Base-by-base conservation (phyloP, 2,797 vertebrate genomes). In the Anomalospiza imberbis region DNA sequence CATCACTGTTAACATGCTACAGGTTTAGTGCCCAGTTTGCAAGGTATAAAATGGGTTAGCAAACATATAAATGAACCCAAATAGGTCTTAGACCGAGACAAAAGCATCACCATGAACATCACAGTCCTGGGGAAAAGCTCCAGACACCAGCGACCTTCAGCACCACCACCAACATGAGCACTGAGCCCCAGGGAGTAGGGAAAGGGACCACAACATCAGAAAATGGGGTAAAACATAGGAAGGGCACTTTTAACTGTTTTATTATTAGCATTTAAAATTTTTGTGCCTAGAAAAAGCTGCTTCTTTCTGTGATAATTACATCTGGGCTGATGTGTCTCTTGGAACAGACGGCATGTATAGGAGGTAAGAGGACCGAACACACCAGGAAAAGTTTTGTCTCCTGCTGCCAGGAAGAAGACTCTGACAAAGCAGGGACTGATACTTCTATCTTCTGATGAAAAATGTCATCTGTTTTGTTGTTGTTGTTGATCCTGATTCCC, bases 141-240 rank as follows among this genome's bases (percentile, higher is more conserved):
- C 58, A 20, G 38, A 25, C 26, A 60, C 17, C 42, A 20, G 3
- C 9, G 77, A 65, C 48, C 19, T 38, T 36, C 73, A 66, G 47
- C 66, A 77, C 13, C 76, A 75, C 11, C 50, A 28, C 12, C n/a
- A 5, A 1, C 31, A 24, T 5, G 58, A 31, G 20, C 65, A 22
- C 5, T 6, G 26, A 7, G 26, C 34, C 24, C 31, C 0, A 0
- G 31, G 61, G 57, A 81, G 61, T 26, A 15, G 34, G 54, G 17
- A 21, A 25, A 36, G 25, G 58, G 13, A 25, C 17, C 16, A 16
- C 7, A 22, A 9, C 12, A 2, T n/a, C 63, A 63, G 31, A 26
- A 79, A 79, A 58, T 0, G 4, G 26, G 25, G 4, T 19, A 22
- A 10, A 47, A 31, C 10, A 6, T 0, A 47, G 38, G 53, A 83